phyloP scores from a whole-genome alignment of 2,888 invertebrate species.

The Machimus atricapillus region DNA sequence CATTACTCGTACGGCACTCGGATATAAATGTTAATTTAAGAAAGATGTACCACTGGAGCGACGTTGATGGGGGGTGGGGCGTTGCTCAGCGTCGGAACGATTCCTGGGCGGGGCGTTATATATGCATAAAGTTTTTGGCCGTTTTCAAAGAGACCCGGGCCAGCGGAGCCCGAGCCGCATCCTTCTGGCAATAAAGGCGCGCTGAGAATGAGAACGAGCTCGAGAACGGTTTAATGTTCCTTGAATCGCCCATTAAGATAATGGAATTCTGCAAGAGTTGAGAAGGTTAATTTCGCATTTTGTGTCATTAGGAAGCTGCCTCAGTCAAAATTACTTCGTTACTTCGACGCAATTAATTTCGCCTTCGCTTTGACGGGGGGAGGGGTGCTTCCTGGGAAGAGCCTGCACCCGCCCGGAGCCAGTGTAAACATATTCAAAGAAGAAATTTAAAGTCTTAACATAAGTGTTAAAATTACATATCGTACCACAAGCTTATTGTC shows the following conservation, averaged over 20 bases:
- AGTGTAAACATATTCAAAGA: neutral
- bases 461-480: neutral
- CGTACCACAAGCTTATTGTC: neutral
- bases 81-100: neutral
- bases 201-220: neutral
- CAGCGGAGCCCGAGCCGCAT: neutral
- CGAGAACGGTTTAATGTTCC: constrained; percentile 24
- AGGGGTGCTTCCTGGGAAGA: neutral
- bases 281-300: constrained; percentile 23
- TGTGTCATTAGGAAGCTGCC: constrained; percentile 28
- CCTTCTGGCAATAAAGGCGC: constrained; percentile 10
- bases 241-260: constrained; percentile 37
- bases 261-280: constrained; percentile 24
- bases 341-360: constrained; percentile 14
- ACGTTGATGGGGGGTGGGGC: neutral
- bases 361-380: neutral
- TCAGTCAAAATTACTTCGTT: constrained; percentile 20
- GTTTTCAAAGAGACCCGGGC: neutral
- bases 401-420: neutral
- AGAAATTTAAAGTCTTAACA: neutral
- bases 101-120: constrained; percentile 6
- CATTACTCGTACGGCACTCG: constrained; percentile 8
- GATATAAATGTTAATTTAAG: constrained; percentile 36
- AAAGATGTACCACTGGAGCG: neutral
- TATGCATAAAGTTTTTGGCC: constrained; percentile 24